Evolutionary conservation across 2,888 invertebrate genomes (phyloP), one percentile per base, ranked within the genome.

Genomic region (Rotaria sp.): DNA sequence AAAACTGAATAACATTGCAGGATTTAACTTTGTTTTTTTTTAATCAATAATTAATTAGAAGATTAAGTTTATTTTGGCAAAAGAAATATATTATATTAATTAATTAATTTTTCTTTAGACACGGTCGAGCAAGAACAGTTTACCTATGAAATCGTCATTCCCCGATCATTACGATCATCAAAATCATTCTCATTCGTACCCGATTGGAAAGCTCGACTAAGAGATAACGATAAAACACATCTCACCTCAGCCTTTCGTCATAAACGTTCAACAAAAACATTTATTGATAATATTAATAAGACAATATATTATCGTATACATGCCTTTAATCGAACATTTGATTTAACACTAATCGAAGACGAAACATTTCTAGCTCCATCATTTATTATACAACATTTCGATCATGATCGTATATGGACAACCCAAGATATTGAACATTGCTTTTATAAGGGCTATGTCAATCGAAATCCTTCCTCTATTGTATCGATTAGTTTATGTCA

Each of bases 241-340:
- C 55, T 26, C 26, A 26, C 55, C 26, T 26, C 55, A 24, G 55
- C 26, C 21, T 15, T 35, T 30, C 67, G 67, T 67, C 67, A 13
- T 35, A 67, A 67, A 35, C 67, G 35, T 67, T 30, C 67, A 35
- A 21, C 18, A 38, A 21, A 41, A 41, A n/a, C 41, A 11, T 80
- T 80, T 13, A 4, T 26, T 45, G 21, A 45, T 26, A 5, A 80
- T 0, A 26, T 2, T 26, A 80, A 80, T 80, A 45, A 45, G 45
- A 80, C 41, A 45, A 1, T 80, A 26, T 26, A 80, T n/a, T 80
- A 80, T 80, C 80, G 80, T 80, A 80, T 80, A 2, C 10, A 41
- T n/a, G 80, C 21, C 45, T 80, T 80, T 80, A 80, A 80, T 80
- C 80, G 38, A 80, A 80, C 80, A 41, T 80, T 45, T 45, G 80